Percentiles rank a stretch among this genome's conserved stretches.
These are phyloP conservation scores for Coenobita brevimanus DNA, from an alignment of 1,140 invertebrate genomes.

Conservation along the genomic window DNA sequence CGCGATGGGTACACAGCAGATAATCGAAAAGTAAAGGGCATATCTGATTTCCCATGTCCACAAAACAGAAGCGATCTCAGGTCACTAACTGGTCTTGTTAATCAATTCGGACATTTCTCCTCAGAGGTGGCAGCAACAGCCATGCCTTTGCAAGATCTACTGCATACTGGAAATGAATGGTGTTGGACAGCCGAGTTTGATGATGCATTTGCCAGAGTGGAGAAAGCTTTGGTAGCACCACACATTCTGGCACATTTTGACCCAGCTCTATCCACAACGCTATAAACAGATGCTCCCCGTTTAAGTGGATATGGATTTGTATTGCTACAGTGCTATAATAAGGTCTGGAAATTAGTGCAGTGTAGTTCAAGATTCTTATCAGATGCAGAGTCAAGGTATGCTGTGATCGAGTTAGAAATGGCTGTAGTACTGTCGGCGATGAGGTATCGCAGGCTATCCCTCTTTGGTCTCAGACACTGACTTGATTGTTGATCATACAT, in stretches of 20 bases:
- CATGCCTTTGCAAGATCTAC: no score
- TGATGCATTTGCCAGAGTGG: slow-evolving; percentile 51
- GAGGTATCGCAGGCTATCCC: slow-evolving; percentile 65
- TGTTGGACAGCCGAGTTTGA: slow-evolving; percentile 26
- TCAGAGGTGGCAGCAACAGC: slow-evolving; percentile 17
- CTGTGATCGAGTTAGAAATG: slow-evolving; percentile 60
- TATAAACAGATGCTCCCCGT: slow-evolving; percentile 60
- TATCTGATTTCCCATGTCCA: not conserved
- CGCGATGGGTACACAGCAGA: no score
- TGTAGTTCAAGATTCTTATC: slow-evolving; percentile 37
- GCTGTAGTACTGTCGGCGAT: no score
- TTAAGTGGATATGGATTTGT: slow-evolving; percentile 65
- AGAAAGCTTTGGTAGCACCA: slow-evolving; percentile 36
- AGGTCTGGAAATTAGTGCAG: slow-evolving; percentile 58
- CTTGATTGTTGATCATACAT: slow-evolving; percentile 58
- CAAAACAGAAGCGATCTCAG: slow-evolving; percentile 40
- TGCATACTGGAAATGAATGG: slow-evolving; percentile 36
- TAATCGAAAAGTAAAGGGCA: no score
- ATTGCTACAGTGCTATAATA: slow-evolving; percentile 50
- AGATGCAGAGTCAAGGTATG: slow-evolving; percentile 7
- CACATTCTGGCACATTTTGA: slow-evolving; percentile 55
- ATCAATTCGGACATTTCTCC: slow-evolving; percentile 40
- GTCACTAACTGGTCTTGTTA: slow-evolving; percentile 29
- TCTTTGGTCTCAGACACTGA: slow-evolving; percentile 56
- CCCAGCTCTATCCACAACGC: slow-evolving; percentile 24